These are phyloP conservation scores for Psilanteris sp. DNA, from an alignment of 1,140 invertebrate species.

Conservation along the genomic window DNA sequence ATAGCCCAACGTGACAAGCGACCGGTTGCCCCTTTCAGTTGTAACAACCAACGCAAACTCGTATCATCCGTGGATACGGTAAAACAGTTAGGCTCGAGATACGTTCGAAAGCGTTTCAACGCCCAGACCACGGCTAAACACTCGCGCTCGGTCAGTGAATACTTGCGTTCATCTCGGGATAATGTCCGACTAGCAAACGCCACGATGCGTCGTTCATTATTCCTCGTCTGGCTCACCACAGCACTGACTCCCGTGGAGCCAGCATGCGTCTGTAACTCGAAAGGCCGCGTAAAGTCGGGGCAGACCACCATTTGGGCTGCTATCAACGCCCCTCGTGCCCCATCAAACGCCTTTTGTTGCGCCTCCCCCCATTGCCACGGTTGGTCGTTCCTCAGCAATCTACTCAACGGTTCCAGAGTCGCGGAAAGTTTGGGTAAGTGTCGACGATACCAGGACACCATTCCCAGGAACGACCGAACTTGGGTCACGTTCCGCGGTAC, in stretches of 20 bases:
- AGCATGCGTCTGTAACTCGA: background rate
- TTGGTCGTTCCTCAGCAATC: background rate
- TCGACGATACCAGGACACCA: slow-evolving; percentile 68
- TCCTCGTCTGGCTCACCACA: background rate
- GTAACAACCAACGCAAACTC: slow-evolving; percentile 2
- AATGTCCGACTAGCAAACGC: background rate
- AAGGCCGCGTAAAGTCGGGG: background rate
- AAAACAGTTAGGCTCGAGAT: background rate
- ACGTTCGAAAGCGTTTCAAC: background rate
- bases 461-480: slow-evolving; percentile 55
- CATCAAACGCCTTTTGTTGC: background rate
- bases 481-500: too few species aligned
- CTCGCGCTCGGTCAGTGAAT: background rate
- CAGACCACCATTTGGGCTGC: background rate
- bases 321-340: too few species aligned
- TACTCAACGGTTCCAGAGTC: background rate
- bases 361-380: background rate
- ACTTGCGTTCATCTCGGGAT: background rate
- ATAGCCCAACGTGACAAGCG: background rate
- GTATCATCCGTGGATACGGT: background rate
- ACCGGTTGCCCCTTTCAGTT: background rate
- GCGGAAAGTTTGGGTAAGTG: slow-evolving; percentile 69
- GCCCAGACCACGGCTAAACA: background rate
- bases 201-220: background rate
- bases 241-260: background rate